Evolutionary conservation across 2,888 invertebrate genomes (phyloP).

Genomic region (Fabriciana adippe): DNA sequence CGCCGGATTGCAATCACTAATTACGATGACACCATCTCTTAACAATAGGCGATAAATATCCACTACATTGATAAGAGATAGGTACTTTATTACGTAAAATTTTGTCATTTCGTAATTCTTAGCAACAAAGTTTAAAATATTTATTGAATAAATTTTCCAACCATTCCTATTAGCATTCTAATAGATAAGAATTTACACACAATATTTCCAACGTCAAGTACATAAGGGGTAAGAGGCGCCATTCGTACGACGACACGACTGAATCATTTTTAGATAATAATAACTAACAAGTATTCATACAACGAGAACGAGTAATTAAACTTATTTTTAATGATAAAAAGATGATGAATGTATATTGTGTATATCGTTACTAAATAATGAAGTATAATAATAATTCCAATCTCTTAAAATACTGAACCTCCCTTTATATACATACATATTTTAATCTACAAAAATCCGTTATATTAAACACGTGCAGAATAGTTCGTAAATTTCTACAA

Average conservation of each 20-base stretch:
- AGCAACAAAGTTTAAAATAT: slow-evolving; percentile 1
- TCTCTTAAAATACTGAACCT: neutral
- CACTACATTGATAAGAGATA: slow-evolving; percentile 26
- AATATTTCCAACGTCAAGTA: slow-evolving; percentile 2
- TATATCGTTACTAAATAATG: too few species aligned
- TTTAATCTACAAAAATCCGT: too few species aligned
- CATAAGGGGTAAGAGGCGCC: slow-evolving; percentile 20
- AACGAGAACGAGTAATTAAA: slow-evolving; percentile 26
- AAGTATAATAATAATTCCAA: neutral
- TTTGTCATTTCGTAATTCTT: slow-evolving; percentile 1
- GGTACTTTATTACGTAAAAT: slow-evolving; percentile 9
- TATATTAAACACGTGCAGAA: too few species aligned
- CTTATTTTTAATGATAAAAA: slow-evolving; percentile 1
- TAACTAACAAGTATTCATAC: slow-evolving; percentile 21
- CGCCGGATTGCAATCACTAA: too few species aligned
- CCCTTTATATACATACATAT: too few species aligned
- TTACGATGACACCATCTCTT: slow-evolving; percentile 21
- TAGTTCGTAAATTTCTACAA: too few species aligned
- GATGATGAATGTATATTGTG: too few species aligned
- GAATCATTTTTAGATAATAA: slow-evolving; percentile 35
- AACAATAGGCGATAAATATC: slow-evolving; percentile 24
- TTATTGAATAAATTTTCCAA: neutral
- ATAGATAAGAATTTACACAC: neutral
- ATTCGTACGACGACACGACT: slow-evolving; percentile 31
- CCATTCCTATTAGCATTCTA: slow-evolving; percentile 1